A percentile compares a stretch with the other conserved stretches of the same genome.
Conservation (phyloP, 2,797 vertebrate genomes). For the Phrynocephalus forsythii region DNA sequence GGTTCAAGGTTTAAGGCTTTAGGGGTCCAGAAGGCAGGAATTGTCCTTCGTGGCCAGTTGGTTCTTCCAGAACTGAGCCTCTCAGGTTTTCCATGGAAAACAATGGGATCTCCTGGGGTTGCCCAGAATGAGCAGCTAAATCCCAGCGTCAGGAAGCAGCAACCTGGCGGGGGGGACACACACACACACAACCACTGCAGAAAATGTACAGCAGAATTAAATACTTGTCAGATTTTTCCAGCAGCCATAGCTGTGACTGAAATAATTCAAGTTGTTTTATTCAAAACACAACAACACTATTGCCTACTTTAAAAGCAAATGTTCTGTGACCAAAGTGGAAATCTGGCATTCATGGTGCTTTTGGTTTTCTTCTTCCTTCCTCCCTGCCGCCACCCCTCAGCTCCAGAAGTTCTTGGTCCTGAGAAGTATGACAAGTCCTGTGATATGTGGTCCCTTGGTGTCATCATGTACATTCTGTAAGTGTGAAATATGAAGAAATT, state of each 20-base stretch:
- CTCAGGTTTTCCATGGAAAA: not conserved
- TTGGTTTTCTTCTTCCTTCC: constrained; percentile 26
- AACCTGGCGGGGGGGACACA: not conserved
- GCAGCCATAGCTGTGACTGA: not conserved
- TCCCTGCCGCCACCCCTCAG: constrained; percentile 70
- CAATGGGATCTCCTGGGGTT: not conserved
- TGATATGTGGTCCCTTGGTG: constrained; percentile 99
- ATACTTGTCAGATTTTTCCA: not conserved
- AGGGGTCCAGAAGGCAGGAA: not conserved
- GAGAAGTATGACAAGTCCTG: constrained; percentile 99
- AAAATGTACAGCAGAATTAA: not conserved
- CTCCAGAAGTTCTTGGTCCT: constrained; percentile 96
- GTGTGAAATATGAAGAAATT: constrained; percentile 69
- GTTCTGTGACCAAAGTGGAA: not conserved
- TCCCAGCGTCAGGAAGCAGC: not conserved
- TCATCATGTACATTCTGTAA: constrained; percentile 99
- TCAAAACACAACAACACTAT: not conserved
- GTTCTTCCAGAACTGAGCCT: not conserved
- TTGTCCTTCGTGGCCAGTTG: not conserved
- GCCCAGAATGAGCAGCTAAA: not conserved
- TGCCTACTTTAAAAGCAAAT: not conserved
- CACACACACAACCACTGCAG: not conserved
- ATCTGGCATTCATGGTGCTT: constrained; percentile 32
- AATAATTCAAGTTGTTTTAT: not conserved
- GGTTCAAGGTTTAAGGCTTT: not conserved